Base-by-base conservation (phyloP, 2,888 invertebrate species). In the Epinotia nisella region DNA sequence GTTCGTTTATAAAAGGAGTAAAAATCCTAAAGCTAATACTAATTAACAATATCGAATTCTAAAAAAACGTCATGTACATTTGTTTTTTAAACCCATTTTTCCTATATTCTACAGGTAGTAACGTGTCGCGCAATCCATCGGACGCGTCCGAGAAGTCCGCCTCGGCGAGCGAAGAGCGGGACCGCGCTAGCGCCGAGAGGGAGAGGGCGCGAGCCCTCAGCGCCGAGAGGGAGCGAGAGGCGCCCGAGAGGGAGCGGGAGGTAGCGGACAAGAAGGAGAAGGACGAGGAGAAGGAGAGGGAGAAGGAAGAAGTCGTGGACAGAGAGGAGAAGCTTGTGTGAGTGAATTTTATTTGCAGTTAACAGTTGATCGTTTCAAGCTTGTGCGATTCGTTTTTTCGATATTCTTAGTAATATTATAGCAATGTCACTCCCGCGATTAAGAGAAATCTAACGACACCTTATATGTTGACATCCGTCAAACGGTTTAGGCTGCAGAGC, bases 61-160 rank as follows among this genome's bases (percentile, higher is more conserved):
- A n/a, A n/a, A n/a, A n/a, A n/a, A n/a, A n/a, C n/a, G n/a, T n/a
- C n/a, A n/a, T n/a, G n/a, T n/a, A n/a, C n/a, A n/a, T n/a, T n/a
- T n/a, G n/a, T n/a, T n/a, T n/a, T n/a, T n/a, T n/a, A n/a, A n/a
- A n/a, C n/a, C n/a, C n/a, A n/a, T n/a, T n/a, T n/a, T n/a, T n/a
- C n/a, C n/a, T n/a, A n/a, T n/a, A n/a, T n/a, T n/a, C 2, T 1
- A 29, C 72, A 91, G 91, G 91, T 21, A 85, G 90, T 29, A 90
- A 90, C 79, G 93, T 93, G 15, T 92, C 93, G 0, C 84, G 93
- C 0, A 93, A 93, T 53, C 92, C 93, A 3, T 93, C 93, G 1
- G 92, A 92, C 74, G 93, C 93, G 0, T 93, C 93, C 0, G 85
- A 86, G 56, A 87, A 87, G 61, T 87, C 88, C 0, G 78, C 78